These are phyloP conservation scores for Coenonympha glycerion DNA, from an alignment of 2,888 invertebrate species.

Conservation along the genomic window DNA sequence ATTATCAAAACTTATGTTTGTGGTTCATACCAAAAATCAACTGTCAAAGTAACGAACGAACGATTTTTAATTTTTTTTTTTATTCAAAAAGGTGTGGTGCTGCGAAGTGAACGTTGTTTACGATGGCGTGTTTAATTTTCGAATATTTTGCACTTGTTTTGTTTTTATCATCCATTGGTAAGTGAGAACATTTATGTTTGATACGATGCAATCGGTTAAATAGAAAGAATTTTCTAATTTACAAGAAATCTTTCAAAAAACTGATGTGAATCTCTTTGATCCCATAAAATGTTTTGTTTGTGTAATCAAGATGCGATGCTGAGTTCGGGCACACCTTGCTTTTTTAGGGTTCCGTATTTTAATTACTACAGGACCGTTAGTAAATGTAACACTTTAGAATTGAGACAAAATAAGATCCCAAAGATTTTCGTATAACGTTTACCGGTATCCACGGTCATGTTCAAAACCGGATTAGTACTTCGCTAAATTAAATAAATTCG, in stretches of 20 bases:
- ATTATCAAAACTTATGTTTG: neutral
- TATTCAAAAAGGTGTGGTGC: slow-evolving; percentile 29
- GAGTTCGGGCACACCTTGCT: slow-evolving; percentile 26
- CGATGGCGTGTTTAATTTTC: slow-evolving; percentile 44
- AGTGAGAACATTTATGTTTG: slow-evolving; percentile 36
- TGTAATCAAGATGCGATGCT: too few species aligned
- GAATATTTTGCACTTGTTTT: slow-evolving; percentile 40
- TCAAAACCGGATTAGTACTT: too few species aligned
- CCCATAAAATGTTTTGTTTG: slow-evolving; percentile 15
- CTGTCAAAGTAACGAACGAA: neutral
- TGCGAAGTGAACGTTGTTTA: slow-evolving; percentile 24
- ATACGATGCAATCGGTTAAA: too few species aligned
- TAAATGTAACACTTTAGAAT: too few species aligned
- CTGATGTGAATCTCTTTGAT: neutral
- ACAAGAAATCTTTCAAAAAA: neutral
- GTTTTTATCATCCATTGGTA: slow-evolving; percentile 42
- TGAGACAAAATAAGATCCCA: too few species aligned
- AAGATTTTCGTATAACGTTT: too few species aligned
- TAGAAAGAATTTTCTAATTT: too few species aligned
- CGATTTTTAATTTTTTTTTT: too few species aligned
- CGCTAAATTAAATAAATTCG: too few species aligned
- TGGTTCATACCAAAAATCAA: neutral
- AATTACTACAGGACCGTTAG: too few species aligned
- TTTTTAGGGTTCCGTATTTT: too few species aligned
- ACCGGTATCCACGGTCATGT: too few species aligned